Base-by-base conservation (phyloP, 1,140 invertebrate genomes). In the Drosophila trapezifrons region DNA sequence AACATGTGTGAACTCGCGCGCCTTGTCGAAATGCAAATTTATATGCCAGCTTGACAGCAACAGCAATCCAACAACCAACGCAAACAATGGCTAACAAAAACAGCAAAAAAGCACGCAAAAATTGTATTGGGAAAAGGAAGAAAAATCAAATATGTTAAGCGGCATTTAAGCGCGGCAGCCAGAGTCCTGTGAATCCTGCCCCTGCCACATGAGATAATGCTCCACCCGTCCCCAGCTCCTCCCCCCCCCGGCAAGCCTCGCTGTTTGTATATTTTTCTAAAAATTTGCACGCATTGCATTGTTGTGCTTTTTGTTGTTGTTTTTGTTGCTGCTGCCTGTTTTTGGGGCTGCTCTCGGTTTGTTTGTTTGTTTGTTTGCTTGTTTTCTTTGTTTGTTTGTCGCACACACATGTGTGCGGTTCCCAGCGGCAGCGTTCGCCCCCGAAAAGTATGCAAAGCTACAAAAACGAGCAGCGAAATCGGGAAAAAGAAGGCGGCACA, bases 231-330 rank as follows among this genome's bases (percentile, higher is more conserved):
- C 17, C n/a, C n/a, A n/a, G n/a, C n/a, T n/a, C n/a, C n/a, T n/a
- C n/a, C n/a, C n/a, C n/a, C 42, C 29, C 4, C 25, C 6, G 15
- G n/a, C 18, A 1, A 4, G 27, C 17, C 27, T 27, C 1, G 2
- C 15, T 70, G 83, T 83, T 80, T 87, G 84, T 89, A 70, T 87
- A 89, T 87, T 87, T 87, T 87, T 87, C 84, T 87, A 87, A 87
- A 87, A 87, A 87, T 89, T 89, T 89, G 82, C 84, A 87, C 83
- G 84, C 83, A 87, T 79, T 83, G 80, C 82, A 82, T 82, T 78
- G 78, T 62, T 77, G 78, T 73, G 59, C 29, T 54, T 62, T 59
- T 55, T 17, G 38, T 52, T 62, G 40, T 40, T 59, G 42, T 22
- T 77, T 56, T 46, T 70, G 51, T 38, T 64, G 72, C 29, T 72